phyloP scores from a whole-genome alignment of 2,113 vertebrate genomes.

The Phrynosoma platyrhinos region DNA sequence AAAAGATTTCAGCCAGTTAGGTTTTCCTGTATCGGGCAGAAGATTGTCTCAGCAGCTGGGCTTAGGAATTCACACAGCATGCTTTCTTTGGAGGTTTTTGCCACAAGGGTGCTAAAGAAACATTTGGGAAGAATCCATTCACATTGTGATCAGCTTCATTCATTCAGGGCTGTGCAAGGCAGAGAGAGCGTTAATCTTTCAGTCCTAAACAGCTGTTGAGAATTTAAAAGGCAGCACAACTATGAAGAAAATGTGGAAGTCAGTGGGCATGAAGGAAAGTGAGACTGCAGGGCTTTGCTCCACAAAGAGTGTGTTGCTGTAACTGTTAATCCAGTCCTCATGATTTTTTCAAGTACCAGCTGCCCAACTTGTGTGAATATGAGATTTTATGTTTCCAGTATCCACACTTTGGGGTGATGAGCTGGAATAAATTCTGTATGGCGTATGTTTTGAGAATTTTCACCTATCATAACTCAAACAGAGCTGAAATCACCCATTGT shows the following conservation, averaged over 20 bases:
- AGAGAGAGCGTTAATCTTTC: slow-evolving; percentile 8
- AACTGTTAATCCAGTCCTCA: neutral
- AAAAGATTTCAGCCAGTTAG: neutral
- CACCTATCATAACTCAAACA: too few species aligned
- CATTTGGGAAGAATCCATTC: neutral
- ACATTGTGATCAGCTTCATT: neutral
- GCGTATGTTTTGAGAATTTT: neutral
- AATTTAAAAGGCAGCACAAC: neutral
- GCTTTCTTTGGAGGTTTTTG: neutral
- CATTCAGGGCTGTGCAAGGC: neutral
- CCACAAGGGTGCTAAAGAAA: accelerated
- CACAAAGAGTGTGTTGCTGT: neutral
- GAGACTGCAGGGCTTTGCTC: neutral
- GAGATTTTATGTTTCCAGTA: neutral
- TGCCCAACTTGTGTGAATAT: neutral
- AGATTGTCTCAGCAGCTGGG: accelerated
- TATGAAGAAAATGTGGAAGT: neutral
- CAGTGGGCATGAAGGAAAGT: neutral
- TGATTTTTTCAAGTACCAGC: neutral
- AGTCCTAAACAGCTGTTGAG: accelerated
- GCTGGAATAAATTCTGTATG: neutral
- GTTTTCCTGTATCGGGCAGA: neutral
- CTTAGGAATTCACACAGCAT: neutral
- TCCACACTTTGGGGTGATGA: neutral
- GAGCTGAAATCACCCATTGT: too few species aligned